Percentiles rank a stretch among this genome's conserved stretches.
Conservation (phyloP, 2,113 vertebrate genomes). For the Myiozetetes cayanensis region DNA sequence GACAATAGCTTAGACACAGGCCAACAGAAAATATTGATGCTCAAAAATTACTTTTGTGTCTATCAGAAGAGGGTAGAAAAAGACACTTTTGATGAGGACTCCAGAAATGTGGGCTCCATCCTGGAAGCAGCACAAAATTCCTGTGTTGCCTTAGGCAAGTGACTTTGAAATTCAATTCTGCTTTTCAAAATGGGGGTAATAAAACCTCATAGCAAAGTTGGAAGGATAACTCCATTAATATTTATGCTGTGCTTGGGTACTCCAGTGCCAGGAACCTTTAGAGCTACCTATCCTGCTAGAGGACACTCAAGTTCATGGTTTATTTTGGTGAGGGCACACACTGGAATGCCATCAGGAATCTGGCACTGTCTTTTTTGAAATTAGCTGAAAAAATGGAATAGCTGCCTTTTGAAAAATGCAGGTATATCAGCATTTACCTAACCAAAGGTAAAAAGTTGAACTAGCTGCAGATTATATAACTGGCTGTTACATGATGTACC, state of each 20-base stretch:
- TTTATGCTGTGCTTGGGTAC: background rate
- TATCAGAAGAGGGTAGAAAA: background rate
- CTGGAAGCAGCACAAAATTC: conserved; percentile 23
- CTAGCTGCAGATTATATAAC: background rate
- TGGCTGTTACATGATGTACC: background rate
- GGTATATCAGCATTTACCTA: background rate
- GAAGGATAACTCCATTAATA: conserved; percentile 11
- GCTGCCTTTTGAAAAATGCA: background rate
- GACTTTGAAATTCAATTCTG: conserved; percentile 48
- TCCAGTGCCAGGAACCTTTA: background rate
- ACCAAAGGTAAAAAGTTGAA: background rate
- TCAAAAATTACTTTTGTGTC: background rate
- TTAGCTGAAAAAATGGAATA: background rate
- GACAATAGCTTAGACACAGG: background rate
- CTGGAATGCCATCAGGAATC: background rate
- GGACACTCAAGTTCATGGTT: background rate
- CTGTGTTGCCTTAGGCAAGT: background rate
- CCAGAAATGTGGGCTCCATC: background rate
- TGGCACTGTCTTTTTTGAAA: background rate
- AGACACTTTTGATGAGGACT: background rate
- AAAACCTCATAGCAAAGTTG: background rate
- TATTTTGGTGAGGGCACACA: conserved; percentile 3
- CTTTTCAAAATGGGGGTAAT: conserved; percentile 30
- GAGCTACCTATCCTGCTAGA: background rate
- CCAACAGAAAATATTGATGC: background rate